Base-by-base conservation (phyloP, 2,113 vertebrate species). In the Benitochromis conjunctus region DNA sequence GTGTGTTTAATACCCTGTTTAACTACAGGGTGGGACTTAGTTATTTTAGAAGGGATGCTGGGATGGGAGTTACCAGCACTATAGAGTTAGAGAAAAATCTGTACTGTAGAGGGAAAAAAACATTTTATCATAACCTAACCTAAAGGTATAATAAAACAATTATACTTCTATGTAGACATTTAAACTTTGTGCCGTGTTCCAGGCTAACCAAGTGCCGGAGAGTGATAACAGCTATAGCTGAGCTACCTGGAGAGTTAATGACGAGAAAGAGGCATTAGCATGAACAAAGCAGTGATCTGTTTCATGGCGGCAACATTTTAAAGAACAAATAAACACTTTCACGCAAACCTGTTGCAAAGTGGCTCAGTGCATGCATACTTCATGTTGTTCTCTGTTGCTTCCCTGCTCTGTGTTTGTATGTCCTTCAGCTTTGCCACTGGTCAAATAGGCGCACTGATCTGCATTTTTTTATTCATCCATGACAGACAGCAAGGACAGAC, bases 1-100 rank as follows among this genome's bases (percentile, higher is more conserved):
- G 34, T 85, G 91, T 88, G 87, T 80, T n/a, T 89, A 85, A 86
- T 51, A 31, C 64, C 74, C 53, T 81, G 89, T 92, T 92, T 92
- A 95, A 93, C 71, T 21, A 26, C 48, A 80, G 64, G 83, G 86
- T 80, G 78, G 79, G 81, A 76, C 41, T 74, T 62, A 71, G 69
- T 69, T 31, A 60, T 69, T 29, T 91, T 81, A 18, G 19, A 84
- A 74, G 79, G 36, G 53, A 81, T 78, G 56, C 55, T 82, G 62
- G 83, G 36, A 78, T 46, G 53, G 21, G 77, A 82, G 48, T 85
- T 78, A 81, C 77, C 43, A 21, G 80, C 78, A 55, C 55, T 38
- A n/a, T n/a, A 78, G 55, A 11, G 60, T 83, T 64, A 24, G 41
- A 34, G 5, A 18, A 53, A 84, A n/a, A 46, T 34, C 21, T 76